These are phyloP conservation scores for Ellobium chinense DNA, from an alignment of 2,888 invertebrate species.

Conservation along the genomic window DNA sequence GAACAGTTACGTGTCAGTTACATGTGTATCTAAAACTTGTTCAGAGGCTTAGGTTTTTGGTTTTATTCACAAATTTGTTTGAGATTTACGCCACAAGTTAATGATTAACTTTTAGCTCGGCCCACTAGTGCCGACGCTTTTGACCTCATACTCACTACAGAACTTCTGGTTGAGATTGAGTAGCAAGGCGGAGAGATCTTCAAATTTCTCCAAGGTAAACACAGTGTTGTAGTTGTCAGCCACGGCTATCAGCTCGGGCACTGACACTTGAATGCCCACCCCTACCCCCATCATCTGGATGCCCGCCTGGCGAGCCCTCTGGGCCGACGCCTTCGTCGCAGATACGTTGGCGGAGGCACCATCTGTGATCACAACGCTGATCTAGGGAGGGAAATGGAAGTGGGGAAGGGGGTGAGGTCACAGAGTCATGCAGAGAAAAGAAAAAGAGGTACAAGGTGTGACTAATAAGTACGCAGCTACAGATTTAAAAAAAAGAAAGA, in stretches of 20 bases:
- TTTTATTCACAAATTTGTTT: too few species aligned
- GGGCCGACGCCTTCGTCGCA: neutral
- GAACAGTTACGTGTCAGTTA: too few species aligned
- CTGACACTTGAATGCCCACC: neutral
- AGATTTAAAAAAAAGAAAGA: too few species aligned
- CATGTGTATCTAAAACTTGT: too few species aligned
- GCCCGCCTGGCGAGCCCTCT: slow-evolving; percentile 6
- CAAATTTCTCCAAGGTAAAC: neutral
- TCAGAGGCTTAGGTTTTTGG: too few species aligned
- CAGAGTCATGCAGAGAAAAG: neutral
- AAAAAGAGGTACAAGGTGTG: too few species aligned
- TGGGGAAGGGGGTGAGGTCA: neutral
- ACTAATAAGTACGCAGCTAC: too few species aligned
- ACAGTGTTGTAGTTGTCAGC: neutral
- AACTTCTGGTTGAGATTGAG: neutral
- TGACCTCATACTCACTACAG: neutral
- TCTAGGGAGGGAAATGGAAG: neutral
- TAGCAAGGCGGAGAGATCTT: neutral
- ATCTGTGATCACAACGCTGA: slow-evolving; percentile 11
- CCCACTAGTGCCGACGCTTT: neutral
- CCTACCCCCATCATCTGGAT: neutral
- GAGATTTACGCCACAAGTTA: too few species aligned
- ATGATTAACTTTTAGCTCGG: too few species aligned
- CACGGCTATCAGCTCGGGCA: neutral
- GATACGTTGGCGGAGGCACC: neutral